Base-by-base conservation (phyloP, 64 coral and sea anemone genomes). In the Catalaphyllia jardinei region DNA sequence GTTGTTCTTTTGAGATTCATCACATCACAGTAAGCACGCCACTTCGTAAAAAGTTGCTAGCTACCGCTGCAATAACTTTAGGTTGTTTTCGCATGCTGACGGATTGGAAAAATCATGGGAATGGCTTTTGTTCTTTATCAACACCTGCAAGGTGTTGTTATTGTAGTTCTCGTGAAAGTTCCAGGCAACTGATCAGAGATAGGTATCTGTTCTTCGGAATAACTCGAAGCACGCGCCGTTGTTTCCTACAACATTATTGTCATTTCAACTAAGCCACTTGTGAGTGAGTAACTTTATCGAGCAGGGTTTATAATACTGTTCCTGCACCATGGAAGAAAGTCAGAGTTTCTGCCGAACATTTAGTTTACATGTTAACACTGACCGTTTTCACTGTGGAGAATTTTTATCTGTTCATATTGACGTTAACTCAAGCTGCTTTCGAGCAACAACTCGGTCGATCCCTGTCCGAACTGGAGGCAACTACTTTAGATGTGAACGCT, bases 11-110 rank as follows among this genome's bases (percentile, higher is more conserved):
- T n/a, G n/a, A n/a, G n/a, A n/a, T n/a, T n/a, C n/a, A n/a, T n/a
- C n/a, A n/a, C n/a, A n/a, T n/a, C n/a, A n/a, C n/a, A n/a, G n/a
- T n/a, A n/a, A n/a, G n/a, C n/a, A n/a, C n/a, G n/a, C n/a, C n/a
- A n/a, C n/a, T n/a, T n/a, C n/a, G n/a, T n/a, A n/a, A 67, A 64
- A 42, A 38, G n/a, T 30, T 50, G 9, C 75, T 19, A 89, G 87
- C n/a, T 89, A 67, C 14, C 87, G 59, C n/a, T 89, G 87, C 87
- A 67, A 63, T 19, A 89, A 89, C 39, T 80, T 79, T 25, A 79
- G 61, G 22, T 19, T 89, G 10, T 89, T 89, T 42, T 13, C 87
- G 3, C 75, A 89, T 31, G 77, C 87, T 12, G 51, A 79, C 16
- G 87, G 79, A 62, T 27, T 89, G 7, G 61, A 89, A n/a, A 46